Conservation (phyloP, 1,140 invertebrate genomes). For the Pseudomyrmex sp. region DNA sequence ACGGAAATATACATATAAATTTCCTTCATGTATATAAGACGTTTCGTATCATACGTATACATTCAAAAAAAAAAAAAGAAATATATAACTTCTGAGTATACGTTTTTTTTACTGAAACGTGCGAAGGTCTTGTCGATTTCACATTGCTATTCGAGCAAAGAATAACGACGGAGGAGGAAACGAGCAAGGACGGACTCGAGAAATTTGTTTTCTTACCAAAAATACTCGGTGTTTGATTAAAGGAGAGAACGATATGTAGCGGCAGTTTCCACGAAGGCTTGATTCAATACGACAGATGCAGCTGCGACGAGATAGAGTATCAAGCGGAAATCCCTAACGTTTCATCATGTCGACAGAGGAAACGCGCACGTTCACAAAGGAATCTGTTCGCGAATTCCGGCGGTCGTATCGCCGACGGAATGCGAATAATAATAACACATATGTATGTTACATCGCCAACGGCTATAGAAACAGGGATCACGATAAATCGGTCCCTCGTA, state of each 20-base stretch:
- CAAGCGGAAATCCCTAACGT: constrained; percentile 33
- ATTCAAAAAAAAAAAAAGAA: background rate
- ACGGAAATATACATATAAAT: no score
- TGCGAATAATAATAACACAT: constrained; percentile 55
- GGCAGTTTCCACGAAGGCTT: constrained; percentile 23
- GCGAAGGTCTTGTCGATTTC: background rate
- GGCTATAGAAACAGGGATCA: background rate
- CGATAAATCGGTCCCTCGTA: constrained; percentile 36
- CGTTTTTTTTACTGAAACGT: background rate
- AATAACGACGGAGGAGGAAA: background rate
- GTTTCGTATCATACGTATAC: no score
- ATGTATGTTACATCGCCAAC: background rate
- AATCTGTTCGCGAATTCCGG: constrained; percentile 30
- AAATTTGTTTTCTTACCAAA: constrained; percentile 33
- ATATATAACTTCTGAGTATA: constrained; percentile 2
- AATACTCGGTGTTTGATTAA: background rate
- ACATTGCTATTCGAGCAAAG: background rate
- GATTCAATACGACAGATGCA: constrained; percentile 46
- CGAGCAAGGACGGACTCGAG: constrained; percentile 3
- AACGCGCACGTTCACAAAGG: constrained; percentile 28
- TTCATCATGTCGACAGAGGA: background rate
- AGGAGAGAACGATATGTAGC: background rate
- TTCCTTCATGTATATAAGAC: no score
- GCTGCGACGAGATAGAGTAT: background rate
- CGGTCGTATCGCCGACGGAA: constrained; percentile 34